phyloP scores from a whole-genome alignment of 2,888 invertebrate genomes.

The Dascillus cervinus region DNA sequence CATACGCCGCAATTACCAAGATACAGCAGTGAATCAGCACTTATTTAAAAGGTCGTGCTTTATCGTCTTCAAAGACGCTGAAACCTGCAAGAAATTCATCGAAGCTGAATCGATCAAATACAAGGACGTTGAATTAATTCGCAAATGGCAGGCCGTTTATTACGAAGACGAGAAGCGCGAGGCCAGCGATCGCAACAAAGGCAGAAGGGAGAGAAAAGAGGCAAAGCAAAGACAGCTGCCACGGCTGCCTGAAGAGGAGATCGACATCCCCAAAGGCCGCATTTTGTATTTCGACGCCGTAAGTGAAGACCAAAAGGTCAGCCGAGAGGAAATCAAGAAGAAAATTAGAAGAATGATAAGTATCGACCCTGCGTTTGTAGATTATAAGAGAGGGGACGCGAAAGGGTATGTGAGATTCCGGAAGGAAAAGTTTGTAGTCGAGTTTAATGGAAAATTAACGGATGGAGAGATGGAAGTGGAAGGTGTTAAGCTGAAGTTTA shows the following conservation, averaged over 20 bases:
- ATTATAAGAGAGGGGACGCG: slow-evolving; percentile 65
- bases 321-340: slow-evolving; percentile 67
- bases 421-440: slow-evolving; percentile 61
- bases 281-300: slow-evolving; percentile 63
- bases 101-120: slow-evolving; percentile 53
- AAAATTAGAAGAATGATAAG: slow-evolving; percentile 54
- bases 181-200: slow-evolving; percentile 45
- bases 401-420: slow-evolving; percentile 66
- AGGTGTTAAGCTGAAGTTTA: slow-evolving; percentile 44
- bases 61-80: slow-evolving; percentile 73
- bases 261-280: slow-evolving; percentile 63
- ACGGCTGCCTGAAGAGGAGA: slow-evolving; percentile 39
- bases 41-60: slow-evolving; percentile 90
- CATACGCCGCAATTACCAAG: slow-evolving; percentile 51
- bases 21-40: slow-evolving; percentile 55
- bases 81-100: slow-evolving; percentile 73
- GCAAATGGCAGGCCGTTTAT: slow-evolving; percentile 66
- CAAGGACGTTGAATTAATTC: slow-evolving; percentile 60
- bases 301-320: slow-evolving; percentile 46
- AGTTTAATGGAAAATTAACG: slow-evolving; percentile 54
- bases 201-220: slow-evolving; percentile 51
- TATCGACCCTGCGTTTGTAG: slow-evolving; percentile 62
- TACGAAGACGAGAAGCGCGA: slow-evolving; percentile 60
- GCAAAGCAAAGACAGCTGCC: slow-evolving; percentile 34
- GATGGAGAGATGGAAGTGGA: slow-evolving; percentile 43